phyloP scores from a whole-genome alignment of 1,140 invertebrate genomes.

The Holotrichia oblita region DNA sequence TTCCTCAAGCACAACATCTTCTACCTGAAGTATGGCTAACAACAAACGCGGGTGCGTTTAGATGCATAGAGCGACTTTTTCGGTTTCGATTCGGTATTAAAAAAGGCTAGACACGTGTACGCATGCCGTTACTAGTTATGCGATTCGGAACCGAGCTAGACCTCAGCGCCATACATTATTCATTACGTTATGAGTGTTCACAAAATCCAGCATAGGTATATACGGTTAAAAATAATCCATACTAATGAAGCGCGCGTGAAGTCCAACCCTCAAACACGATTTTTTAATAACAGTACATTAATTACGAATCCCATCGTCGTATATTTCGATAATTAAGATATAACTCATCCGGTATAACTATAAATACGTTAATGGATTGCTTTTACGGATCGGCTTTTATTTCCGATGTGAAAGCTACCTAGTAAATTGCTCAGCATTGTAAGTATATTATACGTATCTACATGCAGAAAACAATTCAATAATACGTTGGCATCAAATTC shows the following conservation, averaged over 20 bases:
- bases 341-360: conserved; percentile 28
- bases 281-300: conserved; percentile 40
- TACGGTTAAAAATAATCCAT: conserved; percentile 40
- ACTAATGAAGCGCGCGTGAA: conserved; percentile 36
- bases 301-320: conserved; percentile 32
- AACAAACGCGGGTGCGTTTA: conserved; percentile 9
- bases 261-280: conserved; percentile 38
- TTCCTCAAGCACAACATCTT: background rate
- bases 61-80: conserved; percentile 10
- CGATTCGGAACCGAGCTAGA: conserved; percentile 22
- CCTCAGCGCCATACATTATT: conserved; percentile 32
- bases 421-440: no score
- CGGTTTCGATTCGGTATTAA: conserved; percentile 20
- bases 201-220: conserved; percentile 29
- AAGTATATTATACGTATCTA: no score
- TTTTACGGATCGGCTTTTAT: background rate
- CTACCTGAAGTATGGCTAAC: background rate
- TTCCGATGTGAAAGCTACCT: no score
- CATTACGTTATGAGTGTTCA: conserved; percentile 31
- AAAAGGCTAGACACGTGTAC: conserved; percentile 28
- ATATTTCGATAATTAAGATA: conserved; percentile 40
- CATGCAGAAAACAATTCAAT: no score
- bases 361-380: conserved; percentile 27
- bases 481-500: no score
- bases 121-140: background rate